phyloP scores from a whole-genome alignment of 2,113 vertebrate species.

The Tringa solitaria region DNA sequence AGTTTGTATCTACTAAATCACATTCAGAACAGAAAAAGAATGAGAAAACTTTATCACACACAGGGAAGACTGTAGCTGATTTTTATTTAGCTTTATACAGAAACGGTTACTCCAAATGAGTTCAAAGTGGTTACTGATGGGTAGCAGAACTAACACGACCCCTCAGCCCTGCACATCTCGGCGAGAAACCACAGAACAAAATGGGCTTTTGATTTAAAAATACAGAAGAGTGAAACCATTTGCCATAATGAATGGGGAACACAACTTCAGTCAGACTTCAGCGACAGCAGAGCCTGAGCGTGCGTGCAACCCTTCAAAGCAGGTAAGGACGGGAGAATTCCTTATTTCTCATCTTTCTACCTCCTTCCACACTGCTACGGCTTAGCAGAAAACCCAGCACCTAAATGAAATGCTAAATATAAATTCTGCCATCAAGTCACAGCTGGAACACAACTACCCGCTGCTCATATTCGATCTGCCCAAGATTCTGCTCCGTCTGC shows the following conservation, averaged over 20 bases:
- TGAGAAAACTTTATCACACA: background rate
- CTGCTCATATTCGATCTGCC: rapidly evolving
- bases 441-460: rapidly evolving
- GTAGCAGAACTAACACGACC: background rate
- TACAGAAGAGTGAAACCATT: background rate
- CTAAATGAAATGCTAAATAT: background rate
- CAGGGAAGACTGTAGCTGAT: rapidly evolving
- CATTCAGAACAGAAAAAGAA: background rate
- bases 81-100: background rate
- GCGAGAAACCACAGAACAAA: background rate
- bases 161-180: background rate
- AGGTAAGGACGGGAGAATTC: background rate
- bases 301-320: background rate
- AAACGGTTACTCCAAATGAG: background rate
- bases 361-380: background rate
- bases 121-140: background rate
- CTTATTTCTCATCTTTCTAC: background rate
- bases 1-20: background rate
- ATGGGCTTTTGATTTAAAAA: background rate
- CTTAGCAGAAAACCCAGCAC: background rate
- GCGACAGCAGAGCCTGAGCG: background rate
- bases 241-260: background rate
- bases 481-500: background rate
- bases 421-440: background rate
- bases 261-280: background rate